phyloP scores from a whole-genome alignment of 2,888 invertebrate species.

The Steinernema scapterisci region DNA sequence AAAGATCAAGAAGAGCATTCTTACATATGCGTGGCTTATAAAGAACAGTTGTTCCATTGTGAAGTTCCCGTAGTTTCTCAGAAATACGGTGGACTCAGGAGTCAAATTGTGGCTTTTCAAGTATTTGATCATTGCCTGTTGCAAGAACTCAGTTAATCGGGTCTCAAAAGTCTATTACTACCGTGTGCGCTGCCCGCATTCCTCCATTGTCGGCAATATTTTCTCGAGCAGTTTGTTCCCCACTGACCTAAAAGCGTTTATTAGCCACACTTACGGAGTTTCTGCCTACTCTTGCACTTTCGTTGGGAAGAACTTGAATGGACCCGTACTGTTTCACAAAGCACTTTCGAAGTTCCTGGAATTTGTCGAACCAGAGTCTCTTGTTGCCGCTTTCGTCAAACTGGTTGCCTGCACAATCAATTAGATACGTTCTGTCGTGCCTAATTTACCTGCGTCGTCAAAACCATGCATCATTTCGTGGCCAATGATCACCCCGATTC shows the following conservation, averaged over 20 bases:
- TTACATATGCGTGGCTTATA: conserved; percentile 10
- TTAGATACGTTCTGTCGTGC: neutral
- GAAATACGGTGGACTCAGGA: neutral
- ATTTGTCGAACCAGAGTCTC: conserved; percentile 1
- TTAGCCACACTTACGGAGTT: neutral
- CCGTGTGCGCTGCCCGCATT: conserved; percentile 3
- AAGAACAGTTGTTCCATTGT: conserved; percentile 13
- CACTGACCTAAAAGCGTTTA: neutral
- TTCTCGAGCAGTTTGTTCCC: conserved; percentile 14
- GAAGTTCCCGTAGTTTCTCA: neutral
- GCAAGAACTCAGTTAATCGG: neutral
- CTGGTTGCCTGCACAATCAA: neutral
- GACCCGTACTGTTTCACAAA: neutral
- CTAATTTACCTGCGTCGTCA: conserved; percentile 14
- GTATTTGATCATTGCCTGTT: conserved; percentile 1
- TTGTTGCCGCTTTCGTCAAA: neutral
- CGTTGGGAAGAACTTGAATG: neutral
- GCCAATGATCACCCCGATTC: conserved; percentile 13
- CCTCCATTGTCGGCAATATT: conserved; percentile 27
- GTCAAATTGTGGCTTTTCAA: neutral
- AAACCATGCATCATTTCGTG: conserved; percentile 29
- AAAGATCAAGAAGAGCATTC: neutral
- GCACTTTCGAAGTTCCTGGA: neutral
- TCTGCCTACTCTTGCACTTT: neutral
- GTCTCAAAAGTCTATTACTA: neutral